Conservation (phyloP, 2,113 vertebrate genomes). For the Conger conger region DNA sequence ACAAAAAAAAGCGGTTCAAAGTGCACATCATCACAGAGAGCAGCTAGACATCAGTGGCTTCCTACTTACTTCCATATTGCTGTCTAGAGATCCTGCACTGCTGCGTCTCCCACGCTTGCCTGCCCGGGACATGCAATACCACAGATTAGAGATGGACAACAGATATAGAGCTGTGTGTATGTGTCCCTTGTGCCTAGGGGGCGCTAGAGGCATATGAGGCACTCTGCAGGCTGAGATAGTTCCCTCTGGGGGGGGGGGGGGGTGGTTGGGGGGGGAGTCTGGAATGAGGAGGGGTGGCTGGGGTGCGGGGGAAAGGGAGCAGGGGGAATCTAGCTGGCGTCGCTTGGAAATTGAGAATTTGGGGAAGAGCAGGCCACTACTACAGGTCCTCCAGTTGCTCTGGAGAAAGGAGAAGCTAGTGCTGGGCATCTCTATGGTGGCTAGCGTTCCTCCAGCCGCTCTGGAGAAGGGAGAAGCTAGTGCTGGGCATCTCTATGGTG, state of each 20-base stretch:
- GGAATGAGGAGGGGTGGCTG: not conserved
- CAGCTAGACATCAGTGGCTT: constrained; percentile 72
- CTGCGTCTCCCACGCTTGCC: constrained; percentile 98
- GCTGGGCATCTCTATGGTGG: not conserved
- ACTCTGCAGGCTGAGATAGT: constrained; percentile 18
- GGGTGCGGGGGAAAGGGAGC: not conserved
- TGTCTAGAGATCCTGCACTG: constrained; percentile 99
- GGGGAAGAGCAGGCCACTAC: not conserved
- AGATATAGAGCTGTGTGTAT: constrained; percentile 56
- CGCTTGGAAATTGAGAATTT: not conserved
- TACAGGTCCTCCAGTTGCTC: not conserved
- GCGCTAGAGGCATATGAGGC: constrained; percentile 42
- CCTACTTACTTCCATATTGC: constrained; percentile 99
- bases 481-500: not conserved
- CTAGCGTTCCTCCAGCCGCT: not conserved
- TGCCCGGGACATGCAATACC: constrained; percentile 97
- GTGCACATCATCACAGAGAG: constrained; percentile 76
- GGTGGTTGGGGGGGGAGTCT: not conserved
- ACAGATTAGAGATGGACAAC: constrained; percentile 86
- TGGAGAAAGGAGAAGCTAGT: not conserved
- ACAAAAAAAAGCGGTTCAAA: constrained; percentile 56
- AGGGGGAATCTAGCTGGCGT: not conserved
- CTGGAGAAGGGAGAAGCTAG: not conserved
- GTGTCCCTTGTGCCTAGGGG: constrained; percentile 48
- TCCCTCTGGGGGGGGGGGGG: not conserved